Evolutionary conservation across 1,140 invertebrate species (phyloP).

Genomic region (Pogonomyrmex barbatus): DNA sequence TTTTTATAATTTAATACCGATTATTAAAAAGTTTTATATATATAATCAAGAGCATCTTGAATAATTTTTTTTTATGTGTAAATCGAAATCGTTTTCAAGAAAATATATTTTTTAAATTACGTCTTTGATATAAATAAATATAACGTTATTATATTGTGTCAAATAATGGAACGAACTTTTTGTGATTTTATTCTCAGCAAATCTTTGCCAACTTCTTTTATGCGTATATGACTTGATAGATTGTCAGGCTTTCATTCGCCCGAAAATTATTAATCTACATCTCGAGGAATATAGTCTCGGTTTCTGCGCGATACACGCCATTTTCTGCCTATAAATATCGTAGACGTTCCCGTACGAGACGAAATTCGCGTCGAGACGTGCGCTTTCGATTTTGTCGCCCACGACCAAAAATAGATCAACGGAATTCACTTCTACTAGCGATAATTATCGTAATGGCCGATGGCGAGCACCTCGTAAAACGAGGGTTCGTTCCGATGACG

Average conservation of each 20-base stretch:
- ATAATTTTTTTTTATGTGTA: not conserved
- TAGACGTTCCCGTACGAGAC: constrained; percentile 7
- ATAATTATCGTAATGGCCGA: constrained; percentile 52
- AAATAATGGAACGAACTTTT: constrained; percentile 29
- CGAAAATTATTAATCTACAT: constrained; percentile 71
- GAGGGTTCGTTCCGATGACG: not conserved
- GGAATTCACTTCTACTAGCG: constrained; percentile 41
- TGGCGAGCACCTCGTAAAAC: not conserved
- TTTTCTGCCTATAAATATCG: constrained; percentile 75
- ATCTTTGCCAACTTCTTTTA: constrained; percentile 57
- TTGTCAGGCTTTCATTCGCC: constrained; percentile 66
- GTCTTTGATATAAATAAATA: not conserved
- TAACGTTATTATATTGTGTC: not conserved
- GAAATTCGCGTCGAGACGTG: constrained; percentile 44
- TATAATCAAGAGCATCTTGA: not conserved
- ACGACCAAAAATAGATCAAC: constrained; percentile 45
- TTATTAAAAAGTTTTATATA: not conserved
- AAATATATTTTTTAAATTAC: not conserved
- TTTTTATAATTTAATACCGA: not conserved
- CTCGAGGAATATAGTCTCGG: constrained; percentile 55
- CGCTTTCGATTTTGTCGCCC: not conserved
- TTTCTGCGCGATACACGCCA: constrained; percentile 19
- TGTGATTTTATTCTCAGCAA: constrained; percentile 47
- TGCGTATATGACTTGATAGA: not conserved
- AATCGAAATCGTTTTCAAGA: not conserved